Conservation (phyloP, 1,140 invertebrate genomes). For the Vollenhovia emeryi region DNA sequence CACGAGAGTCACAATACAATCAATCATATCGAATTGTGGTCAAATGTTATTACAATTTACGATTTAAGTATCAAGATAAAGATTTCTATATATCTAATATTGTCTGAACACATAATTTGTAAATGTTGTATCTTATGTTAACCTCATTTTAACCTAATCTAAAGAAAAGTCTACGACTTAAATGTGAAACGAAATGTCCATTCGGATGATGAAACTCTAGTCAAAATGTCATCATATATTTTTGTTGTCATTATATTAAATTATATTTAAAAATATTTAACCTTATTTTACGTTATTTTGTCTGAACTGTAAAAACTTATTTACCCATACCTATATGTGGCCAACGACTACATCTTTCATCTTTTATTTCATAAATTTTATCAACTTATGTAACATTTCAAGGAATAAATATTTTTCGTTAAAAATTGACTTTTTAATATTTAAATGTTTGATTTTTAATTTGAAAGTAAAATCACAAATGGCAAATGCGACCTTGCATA, state of each 20-base stretch:
- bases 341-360: background rate
- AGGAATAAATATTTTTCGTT: background rate
- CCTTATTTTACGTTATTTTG: background rate
- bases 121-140: constrained; percentile 12
- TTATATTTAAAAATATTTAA: background rate
- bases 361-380: background rate
- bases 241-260: constrained; percentile 3
- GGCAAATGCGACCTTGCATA: background rate
- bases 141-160: background rate
- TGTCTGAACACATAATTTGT: background rate
- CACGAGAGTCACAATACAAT: background rate
- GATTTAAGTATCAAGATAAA: constrained; percentile 1
- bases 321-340: background rate
- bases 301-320: background rate
- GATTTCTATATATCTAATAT: background rate
- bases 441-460: background rate
- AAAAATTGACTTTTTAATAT: background rate
- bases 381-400: background rate
- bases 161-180: too few species aligned
- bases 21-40: background rate
- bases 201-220: constrained; percentile 11
- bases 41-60: background rate
- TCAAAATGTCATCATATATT: constrained; percentile 3
- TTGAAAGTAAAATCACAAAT: background rate
- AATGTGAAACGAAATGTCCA: background rate